A percentile compares a stretch with the other conserved stretches of the same genome.
Conservation (phyloP, 2,113 vertebrate genomes). For the Trichechus manatus region DNA sequence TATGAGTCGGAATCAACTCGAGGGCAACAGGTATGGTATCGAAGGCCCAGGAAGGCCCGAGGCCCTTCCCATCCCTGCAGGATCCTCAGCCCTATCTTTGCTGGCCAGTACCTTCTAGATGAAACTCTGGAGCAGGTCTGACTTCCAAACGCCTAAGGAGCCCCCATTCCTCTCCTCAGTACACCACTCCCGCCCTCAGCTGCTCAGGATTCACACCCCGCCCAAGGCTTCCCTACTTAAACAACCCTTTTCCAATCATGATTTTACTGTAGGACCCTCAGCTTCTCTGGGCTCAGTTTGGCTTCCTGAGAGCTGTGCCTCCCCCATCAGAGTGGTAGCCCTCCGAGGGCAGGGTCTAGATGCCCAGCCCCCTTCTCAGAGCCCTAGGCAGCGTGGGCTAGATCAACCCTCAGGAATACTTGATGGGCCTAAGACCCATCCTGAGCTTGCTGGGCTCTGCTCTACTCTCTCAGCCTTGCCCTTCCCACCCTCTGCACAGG, state of each 20-base stretch:
- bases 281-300: neutral
- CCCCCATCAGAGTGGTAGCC: neutral
- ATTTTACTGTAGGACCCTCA: neutral
- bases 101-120: neutral
- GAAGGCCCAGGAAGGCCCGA: neutral
- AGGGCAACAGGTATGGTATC: no score
- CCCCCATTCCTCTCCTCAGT: neutral
- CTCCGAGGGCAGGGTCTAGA: neutral
- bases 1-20: no score
- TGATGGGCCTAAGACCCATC: neutral
- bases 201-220: neutral
- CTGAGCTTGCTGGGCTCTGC: neutral
- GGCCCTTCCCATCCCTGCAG: fast-evolving
- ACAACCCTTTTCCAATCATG: no score
- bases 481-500: no score
- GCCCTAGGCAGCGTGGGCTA: neutral
- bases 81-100: neutral
- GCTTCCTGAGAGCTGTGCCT: neutral
- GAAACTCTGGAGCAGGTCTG: neutral
- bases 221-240: neutral
- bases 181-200: neutral
- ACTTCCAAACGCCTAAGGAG: neutral
- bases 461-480: no score
- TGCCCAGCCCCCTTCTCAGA: neutral
- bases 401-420: neutral